These are phyloP conservation scores for Cranoglanis bouderius DNA, from an alignment of 2,113 vertebrate species.

Conservation along the genomic window DNA sequence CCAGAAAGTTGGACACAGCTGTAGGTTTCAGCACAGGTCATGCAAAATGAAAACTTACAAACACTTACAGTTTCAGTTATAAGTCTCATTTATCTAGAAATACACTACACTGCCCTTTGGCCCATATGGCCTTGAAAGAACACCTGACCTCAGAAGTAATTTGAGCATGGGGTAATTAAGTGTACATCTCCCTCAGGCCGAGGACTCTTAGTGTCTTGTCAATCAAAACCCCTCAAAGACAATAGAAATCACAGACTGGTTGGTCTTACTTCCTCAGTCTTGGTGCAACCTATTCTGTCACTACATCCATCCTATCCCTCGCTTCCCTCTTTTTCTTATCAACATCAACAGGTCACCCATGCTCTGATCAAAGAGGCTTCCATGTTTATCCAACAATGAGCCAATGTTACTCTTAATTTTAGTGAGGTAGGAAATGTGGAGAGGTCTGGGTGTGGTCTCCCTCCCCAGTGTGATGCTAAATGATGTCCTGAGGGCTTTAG, in stretches of 20 bases:
- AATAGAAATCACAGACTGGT: slow-evolving; percentile 48
- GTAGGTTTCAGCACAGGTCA: slow-evolving; percentile 14
- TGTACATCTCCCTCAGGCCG: slow-evolving; percentile 41
- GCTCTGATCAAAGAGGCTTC: slow-evolving; percentile 56
- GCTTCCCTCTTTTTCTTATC: slow-evolving; percentile 33
- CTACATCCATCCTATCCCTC: slow-evolving; percentile 15
- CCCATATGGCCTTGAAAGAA: slow-evolving; percentile 31
- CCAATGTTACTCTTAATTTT: slow-evolving; percentile 51
- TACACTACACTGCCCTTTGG: neutral
- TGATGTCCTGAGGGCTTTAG: slow-evolving; percentile 28
- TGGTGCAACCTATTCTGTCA: slow-evolving; percentile 35
- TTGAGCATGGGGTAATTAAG: slow-evolving; percentile 39
- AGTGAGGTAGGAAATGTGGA: slow-evolving; percentile 36
- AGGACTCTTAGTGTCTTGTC: slow-evolving; percentile 30
- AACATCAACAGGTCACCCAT: slow-evolving; percentile 47
- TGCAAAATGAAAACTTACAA: slow-evolving; percentile 1
- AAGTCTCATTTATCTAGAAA: slow-evolving; percentile 14
- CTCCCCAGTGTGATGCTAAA: slow-evolving; percentile 38
- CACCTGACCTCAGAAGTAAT: slow-evolving; percentile 44
- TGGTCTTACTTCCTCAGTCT: slow-evolving; percentile 50
- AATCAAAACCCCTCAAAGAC: slow-evolving; percentile 46
- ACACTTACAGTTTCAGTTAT: slow-evolving; percentile 4
- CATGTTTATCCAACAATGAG: slow-evolving; percentile 57
- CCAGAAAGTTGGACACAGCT: slow-evolving; percentile 8
- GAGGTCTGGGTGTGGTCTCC: slow-evolving; percentile 2